Evolutionary conservation across 2,888 invertebrate genomes (phyloP).

Genomic region (Seira musarum): DNA sequence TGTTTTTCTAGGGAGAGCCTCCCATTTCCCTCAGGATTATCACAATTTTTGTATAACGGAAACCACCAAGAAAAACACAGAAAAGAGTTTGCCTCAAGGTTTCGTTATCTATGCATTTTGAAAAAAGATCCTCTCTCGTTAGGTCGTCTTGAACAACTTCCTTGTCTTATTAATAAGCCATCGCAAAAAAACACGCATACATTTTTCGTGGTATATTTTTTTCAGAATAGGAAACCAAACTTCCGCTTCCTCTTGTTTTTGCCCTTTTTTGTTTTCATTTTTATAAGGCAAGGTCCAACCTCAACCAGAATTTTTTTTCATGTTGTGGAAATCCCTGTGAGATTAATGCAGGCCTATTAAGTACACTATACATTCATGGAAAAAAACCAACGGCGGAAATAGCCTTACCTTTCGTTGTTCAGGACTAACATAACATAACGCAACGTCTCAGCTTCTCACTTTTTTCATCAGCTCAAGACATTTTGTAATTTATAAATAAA

Average conservation of each 20-base stretch:
- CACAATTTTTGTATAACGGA: constrained; percentile 38
- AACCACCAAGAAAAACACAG: constrained; percentile 48
- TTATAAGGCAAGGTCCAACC: too few species aligned
- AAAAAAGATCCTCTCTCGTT: background rate
- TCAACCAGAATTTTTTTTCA: too few species aligned
- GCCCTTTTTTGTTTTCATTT: too few species aligned
- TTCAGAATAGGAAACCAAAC: too few species aligned
- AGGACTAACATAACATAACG: background rate
- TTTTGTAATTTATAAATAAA: constrained; percentile 26
- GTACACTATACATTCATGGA: background rate
- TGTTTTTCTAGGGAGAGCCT: background rate
- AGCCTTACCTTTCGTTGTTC: too few species aligned
- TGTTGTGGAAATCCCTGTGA: too few species aligned
- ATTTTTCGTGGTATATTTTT: too few species aligned
- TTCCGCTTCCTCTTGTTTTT: too few species aligned
- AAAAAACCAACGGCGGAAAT: too few species aligned
- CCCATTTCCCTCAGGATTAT: constrained; percentile 34
- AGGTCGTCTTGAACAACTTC: background rate
- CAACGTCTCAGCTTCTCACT: background rate
- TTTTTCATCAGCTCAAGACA: too few species aligned
- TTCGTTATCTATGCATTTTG: background rate
- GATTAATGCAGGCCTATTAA: constrained; percentile 35
- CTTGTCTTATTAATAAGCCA: constrained; percentile 44
- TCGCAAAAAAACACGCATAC: background rate
- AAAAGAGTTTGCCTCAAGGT: background rate